Evolutionary conservation across 92 coral and sea anemone species (phyloP), one percentile per base, ranked within the genome.

Genomic region (Palythoa heliodiscus): DNA sequence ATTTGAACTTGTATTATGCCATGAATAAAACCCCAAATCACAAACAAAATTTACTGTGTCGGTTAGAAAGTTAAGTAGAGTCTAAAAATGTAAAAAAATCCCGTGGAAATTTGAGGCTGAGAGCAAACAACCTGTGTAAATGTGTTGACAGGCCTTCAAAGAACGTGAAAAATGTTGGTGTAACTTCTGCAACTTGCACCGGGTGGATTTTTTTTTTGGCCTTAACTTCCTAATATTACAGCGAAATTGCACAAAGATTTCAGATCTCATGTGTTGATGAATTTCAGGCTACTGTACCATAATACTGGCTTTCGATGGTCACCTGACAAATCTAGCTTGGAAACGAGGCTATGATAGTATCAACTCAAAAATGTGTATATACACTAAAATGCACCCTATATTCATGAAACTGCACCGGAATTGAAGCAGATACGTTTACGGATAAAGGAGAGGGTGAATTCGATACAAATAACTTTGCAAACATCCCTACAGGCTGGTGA

Each of bases 311-410:
- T 70, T 70, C n/a, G 75, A 70, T 13, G 75, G 52, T 70, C 50
- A 70, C 29, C 52, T 70, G 35, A 29, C 35, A 29, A 29, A 29
- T 29, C 35, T 29, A 29, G 35, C 35, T 0, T 29, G 35, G 35
- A 29, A 29, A 0, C 35, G 35, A 29, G 35, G 35, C 35, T 29
- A 29, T 29, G 35, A 29, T 29, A 29, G 75, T 37, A 71, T 39
- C 75, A 71, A 37, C 76, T 71, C 22, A 39, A 70, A 37, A 71
- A 71, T 71, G 54, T n/a, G n/a, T n/a, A n/a, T n/a, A n/a, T n/a
- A n/a, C n/a, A n/a, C 22, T 71, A 70, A 37, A 71, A 71, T 71
- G 54, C 76, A 12, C 52, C 53, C 6, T 71, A 43, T 68, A 24
- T 68, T 2, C 12, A 71, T 71, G 73, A 24, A 68, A 22, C 72